Evolutionary conservation across 2,888 invertebrate species (phyloP), one percentile per base, ranked within the genome.

Genomic region (Calliopum simillimum): DNA sequence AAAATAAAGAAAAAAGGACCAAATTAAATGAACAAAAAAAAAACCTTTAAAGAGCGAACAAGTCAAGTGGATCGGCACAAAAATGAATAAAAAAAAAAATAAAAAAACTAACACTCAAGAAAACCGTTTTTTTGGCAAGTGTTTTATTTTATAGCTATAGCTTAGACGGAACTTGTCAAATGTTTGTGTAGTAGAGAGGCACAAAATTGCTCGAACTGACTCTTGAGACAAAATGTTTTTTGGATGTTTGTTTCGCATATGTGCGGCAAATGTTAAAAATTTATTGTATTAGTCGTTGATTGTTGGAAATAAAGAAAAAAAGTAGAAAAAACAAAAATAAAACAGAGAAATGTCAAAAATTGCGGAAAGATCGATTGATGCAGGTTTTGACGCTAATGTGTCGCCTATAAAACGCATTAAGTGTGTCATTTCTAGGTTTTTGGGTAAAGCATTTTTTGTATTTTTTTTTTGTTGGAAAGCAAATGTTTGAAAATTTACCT

Each of bases 401-500:
- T 41, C 41, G 58, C 58, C 25, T 14, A 41, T 16, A 41, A 49
- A 53, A 51, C 16, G 14, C 16, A 53, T 58, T 41, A n/a, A 58
- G 13, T 14, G 11, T 33, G 53, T 21, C 53, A 53, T 53, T 23
- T 53, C 33, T 33, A 33, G 33, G 33, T 33, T 33, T 33, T 33
- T 33, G 33, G 33, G 33, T 33, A 8, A 33, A 6, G 8, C 2
- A 33, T 33, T 8, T 33, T 33, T 33, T 33, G 4, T 33, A 33
- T 33, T 33, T 33, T 33, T 33, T 33, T 33, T 33, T 33, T 33
- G 33, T 8, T 33, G 8, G 33, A 33, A 46, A 61, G 43, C 3
- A n/a, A 25, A 56, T 56, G 13, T 23, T 4, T 25, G n/a, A 61
- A 19, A 46, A 83, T 89, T 89, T 87, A 92, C 92, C 92, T 89